phyloP scores from a whole-genome alignment of 1,140 invertebrate species.

The Drosophila sproati region DNA sequence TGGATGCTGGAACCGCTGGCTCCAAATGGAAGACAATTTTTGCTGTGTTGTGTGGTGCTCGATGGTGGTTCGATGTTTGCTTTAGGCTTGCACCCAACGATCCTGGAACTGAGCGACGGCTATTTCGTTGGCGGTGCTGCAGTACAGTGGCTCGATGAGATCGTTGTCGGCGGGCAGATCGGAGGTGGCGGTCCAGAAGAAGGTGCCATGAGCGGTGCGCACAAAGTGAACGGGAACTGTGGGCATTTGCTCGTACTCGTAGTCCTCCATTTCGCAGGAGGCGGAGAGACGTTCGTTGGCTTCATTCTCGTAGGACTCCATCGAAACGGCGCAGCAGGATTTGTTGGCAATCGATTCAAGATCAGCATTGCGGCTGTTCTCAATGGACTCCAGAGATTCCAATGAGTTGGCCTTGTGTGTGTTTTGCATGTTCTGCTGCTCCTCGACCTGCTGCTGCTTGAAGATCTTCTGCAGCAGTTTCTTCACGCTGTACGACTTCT shows the following conservation, averaged over 20 bases:
- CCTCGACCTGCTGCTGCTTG: slow-evolving; percentile 72
- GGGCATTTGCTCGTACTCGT: slow-evolving; percentile 84
- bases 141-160: slow-evolving; percentile 77
- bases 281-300: slow-evolving; percentile 79
- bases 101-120: slow-evolving; percentile 80
- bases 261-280: slow-evolving; percentile 78
- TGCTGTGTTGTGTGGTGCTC: slow-evolving; percentile 33
- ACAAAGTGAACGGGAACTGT: slow-evolving; percentile 86
- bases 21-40: slow-evolving; percentile 61
- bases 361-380: slow-evolving; percentile 79
- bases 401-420: slow-evolving; percentile 73
- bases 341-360: slow-evolving; percentile 56
- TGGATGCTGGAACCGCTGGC: slow-evolving; percentile 55
- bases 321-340: slow-evolving; percentile 47
- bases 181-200: slow-evolving; percentile 86
- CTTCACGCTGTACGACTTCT: slow-evolving; percentile 83
- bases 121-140: slow-evolving; percentile 84
- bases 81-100: slow-evolving; percentile 85
- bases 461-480: slow-evolving; percentile 77
- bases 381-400: slow-evolving; percentile 80
- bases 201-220: slow-evolving; percentile 86
- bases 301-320: slow-evolving; percentile 77
- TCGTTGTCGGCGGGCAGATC: slow-evolving; percentile 84
- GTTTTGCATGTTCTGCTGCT: slow-evolving; percentile 73
- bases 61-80: slow-evolving; percentile 1